These are phyloP conservation scores for Tenthredo distinguenda DNA, from an alignment of 2,888 invertebrate species.

Conservation along the genomic window DNA sequence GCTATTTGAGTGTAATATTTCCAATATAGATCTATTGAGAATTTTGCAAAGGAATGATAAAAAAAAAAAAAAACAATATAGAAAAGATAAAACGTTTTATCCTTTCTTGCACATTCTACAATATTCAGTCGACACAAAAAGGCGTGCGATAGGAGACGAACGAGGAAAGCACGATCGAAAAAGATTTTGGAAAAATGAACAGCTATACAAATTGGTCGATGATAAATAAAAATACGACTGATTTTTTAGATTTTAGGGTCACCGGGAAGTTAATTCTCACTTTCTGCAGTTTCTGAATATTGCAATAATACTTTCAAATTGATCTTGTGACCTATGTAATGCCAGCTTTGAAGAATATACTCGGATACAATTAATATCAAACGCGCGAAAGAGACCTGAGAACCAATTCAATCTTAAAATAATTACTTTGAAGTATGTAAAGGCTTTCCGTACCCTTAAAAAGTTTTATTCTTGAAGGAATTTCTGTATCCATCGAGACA, in stretches of 20 bases:
- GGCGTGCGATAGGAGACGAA: conserved; percentile 2
- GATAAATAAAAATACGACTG: neutral
- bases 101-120: conserved; percentile 26
- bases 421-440: neutral
- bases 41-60: neutral
- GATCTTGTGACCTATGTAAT: neutral
- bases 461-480: neutral
- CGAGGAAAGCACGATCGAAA: neutral
- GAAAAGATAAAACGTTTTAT: neutral
- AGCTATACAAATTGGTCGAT: neutral
- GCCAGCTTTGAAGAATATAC: neutral
- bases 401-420: neutral
- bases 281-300: neutral
- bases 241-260: neutral
- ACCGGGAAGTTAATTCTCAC: neutral
- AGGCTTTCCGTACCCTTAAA: neutral
- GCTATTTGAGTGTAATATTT: neutral
- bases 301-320: neutral
- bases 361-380: neutral
- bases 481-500: neutral
- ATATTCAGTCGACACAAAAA: conserved; percentile 26
- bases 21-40: neutral
- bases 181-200: neutral
- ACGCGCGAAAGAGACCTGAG: conserved; percentile 12
- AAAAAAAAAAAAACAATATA: neutral